Evolutionary conservation across 2,888 invertebrate species (phyloP).

Genomic region (Neelides folsomi): DNA sequence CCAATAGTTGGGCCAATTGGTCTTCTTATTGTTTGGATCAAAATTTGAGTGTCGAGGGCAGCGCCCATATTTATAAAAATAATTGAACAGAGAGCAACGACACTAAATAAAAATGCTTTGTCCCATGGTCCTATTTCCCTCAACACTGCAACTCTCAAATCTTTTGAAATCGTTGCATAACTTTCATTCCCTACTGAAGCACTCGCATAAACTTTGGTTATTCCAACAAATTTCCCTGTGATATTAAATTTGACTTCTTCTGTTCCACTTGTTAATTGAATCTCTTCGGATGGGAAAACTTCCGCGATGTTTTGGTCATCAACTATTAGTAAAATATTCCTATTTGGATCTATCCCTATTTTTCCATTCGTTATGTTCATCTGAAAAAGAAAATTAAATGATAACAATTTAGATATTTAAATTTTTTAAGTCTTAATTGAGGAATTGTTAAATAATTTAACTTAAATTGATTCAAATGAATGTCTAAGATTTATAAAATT

Average conservation of each 20-base stretch:
- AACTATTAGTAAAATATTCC: background rate
- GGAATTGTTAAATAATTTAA: no score
- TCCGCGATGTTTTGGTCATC: constrained; percentile 21
- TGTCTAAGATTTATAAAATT: no score
- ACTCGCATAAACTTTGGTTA: constrained; percentile 32
- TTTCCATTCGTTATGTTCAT: no score
- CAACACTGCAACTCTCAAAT: constrained; percentile 43
- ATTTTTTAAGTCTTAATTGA: no score
- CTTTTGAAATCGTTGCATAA: background rate
- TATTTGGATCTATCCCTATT: no score
- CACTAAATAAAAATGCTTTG: constrained; percentile 57
- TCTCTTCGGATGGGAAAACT: constrained; percentile 7
- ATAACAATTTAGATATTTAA: no score
- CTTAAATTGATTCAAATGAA: no score
- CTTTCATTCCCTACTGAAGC: constrained; percentile 9
- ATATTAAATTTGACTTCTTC: constrained; percentile 25
- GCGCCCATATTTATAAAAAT: constrained; percentile 85
- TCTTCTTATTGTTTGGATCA: constrained; percentile 50
- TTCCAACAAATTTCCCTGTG: constrained; percentile 36
- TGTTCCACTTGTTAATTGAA: background rate
- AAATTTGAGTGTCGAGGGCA: constrained; percentile 61
- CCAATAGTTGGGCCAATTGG: constrained; percentile 70
- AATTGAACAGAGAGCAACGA: constrained; percentile 60
- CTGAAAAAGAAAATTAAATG: no score
- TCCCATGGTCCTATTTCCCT: constrained; percentile 54